A percentile compares a stretch with the other conserved stretches of the same genome.
These are phyloP conservation scores for Nowickia ferox DNA, from an alignment of 2,888 invertebrate genomes.

Conservation along the genomic window DNA sequence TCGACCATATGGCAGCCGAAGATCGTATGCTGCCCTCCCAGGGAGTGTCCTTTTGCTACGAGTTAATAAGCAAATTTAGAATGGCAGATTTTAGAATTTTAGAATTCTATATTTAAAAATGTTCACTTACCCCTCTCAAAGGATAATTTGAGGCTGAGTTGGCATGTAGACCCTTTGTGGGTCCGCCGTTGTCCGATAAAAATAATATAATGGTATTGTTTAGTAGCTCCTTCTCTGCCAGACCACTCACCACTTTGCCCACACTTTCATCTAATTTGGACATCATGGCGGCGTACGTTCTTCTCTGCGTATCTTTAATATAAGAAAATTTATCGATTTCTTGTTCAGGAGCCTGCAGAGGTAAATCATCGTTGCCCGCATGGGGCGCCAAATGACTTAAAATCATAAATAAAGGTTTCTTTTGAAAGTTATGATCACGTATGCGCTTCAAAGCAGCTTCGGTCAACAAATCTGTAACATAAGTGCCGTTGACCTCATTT, in stretches of 20 bases:
- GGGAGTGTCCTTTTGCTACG: conserved; percentile 89
- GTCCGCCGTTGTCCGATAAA: conserved; percentile 94
- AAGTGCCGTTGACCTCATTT: conserved; percentile 84
- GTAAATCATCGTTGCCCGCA: conserved; percentile 87
- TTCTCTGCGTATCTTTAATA: conserved; percentile 86
- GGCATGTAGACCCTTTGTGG: conserved; percentile 87
- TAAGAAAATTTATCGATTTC: conserved; percentile 87
- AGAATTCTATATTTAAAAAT: conserved; percentile 1
- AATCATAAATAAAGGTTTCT: conserved; percentile 90
- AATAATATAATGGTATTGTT: conserved; percentile 93
- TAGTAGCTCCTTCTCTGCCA: conserved; percentile 88
- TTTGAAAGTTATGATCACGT: conserved; percentile 84
- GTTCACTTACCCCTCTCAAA: conserved; percentile 87
- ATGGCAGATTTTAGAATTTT: neutral
- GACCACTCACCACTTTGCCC: conserved; percentile 88
- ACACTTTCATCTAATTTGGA: conserved; percentile 93
- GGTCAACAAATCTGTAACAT: conserved; percentile 89
- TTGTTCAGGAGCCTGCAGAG: conserved; percentile 88
- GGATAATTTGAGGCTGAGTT: conserved; percentile 92
- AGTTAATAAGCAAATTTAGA: neutral
- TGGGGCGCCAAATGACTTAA: conserved; percentile 92
- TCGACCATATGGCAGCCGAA: conserved; percentile 90
- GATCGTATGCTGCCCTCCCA: conserved; percentile 94
- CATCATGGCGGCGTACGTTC: conserved; percentile 92
- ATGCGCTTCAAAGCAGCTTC: conserved; percentile 87